Conservation (phyloP, 2,113 vertebrate genomes). For the Arizona elegans region DNA sequence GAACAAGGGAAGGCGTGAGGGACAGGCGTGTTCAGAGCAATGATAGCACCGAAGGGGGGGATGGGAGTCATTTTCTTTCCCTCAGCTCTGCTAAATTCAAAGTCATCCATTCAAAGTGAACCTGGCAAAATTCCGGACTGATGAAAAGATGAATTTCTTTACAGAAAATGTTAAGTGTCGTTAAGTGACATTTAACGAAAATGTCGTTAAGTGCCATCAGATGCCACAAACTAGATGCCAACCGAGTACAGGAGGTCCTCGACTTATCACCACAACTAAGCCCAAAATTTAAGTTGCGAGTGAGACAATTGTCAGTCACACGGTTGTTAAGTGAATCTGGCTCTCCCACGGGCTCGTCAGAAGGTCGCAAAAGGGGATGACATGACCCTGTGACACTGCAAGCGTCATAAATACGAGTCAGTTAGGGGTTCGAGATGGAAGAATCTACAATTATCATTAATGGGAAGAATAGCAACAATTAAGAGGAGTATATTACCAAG, state of each 20-base stretch:
- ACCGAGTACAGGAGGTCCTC: not conserved
- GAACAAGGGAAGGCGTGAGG: not conserved
- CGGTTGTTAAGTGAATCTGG: not conserved
- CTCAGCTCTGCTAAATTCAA: not conserved
- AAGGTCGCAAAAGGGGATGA: not conserved
- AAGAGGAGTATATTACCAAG: too few relatives aligned
- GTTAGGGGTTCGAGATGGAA: not conserved
- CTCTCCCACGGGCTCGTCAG: accelerated
- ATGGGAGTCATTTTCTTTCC: not conserved
- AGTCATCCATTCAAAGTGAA: not conserved
- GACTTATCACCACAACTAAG: not conserved
- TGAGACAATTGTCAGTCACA: not conserved
- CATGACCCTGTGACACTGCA: not conserved
- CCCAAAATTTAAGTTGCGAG: not conserved
- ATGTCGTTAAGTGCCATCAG: not conserved
- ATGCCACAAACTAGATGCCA: not conserved
- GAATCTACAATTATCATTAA: too few relatives aligned
- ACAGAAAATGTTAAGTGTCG: not conserved
- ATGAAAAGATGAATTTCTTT: not conserved
- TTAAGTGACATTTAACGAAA: not conserved
- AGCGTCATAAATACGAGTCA: not conserved
- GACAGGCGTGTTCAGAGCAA: accelerated
- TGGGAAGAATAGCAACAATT: too few relatives aligned
- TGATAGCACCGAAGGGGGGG: not conserved
- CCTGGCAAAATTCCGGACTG: not conserved